Conservation (phyloP, 2,797 vertebrate species). For the Agapornis canus region DNA sequence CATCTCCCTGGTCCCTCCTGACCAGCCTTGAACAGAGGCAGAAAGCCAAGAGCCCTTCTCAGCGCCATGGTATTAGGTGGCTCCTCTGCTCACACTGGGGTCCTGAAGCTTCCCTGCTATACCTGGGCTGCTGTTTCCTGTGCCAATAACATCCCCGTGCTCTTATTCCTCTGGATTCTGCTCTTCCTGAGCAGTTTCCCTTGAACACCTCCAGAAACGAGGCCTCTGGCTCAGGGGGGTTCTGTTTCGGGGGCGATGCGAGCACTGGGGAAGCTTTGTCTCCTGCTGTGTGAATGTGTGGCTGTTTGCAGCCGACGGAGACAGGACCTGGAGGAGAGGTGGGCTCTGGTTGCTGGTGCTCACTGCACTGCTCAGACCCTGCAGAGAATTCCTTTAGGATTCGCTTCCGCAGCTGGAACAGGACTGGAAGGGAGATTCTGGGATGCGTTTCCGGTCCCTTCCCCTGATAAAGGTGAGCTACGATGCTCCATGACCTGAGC, state of each 20-base stretch:
- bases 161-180: neutral
- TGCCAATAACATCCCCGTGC: fast-evolving
- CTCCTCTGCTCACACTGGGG: neutral
- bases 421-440: neutral
- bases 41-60: neutral
- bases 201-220: neutral
- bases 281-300: neutral
- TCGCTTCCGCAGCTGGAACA: fast-evolving
- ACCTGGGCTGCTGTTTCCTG: neutral
- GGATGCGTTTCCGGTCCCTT: neutral
- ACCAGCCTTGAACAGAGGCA: fast-evolving
- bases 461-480: neutral
- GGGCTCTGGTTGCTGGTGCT: neutral
- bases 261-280: neutral
- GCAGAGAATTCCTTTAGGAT: fast-evolving
- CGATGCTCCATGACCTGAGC: fast-evolving
- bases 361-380: neutral
- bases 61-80: neutral
- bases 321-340: neutral
- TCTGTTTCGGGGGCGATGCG: neutral
- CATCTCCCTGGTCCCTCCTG: neutral
- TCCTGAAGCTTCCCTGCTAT: neutral
- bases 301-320: neutral
- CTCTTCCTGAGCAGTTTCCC: neutral
- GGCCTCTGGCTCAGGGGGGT: neutral